Base-by-base conservation (phyloP, 1,140 invertebrate species). In the Nymphalis io region DNA sequence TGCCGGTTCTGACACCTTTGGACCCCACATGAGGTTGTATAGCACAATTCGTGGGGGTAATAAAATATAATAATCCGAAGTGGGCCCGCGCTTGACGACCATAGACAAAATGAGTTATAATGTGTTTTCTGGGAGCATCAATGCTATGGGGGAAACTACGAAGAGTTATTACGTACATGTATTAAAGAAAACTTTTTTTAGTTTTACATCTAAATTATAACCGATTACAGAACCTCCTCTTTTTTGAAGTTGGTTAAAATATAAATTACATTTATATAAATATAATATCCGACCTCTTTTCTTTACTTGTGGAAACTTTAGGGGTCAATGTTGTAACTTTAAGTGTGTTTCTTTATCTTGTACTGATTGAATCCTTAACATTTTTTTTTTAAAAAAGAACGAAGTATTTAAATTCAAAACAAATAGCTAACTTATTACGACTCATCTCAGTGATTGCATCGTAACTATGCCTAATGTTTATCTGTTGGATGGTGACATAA, bases 1-100 rank as follows among this genome's bases (percentile, higher is more conserved):
- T 82, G 88, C 81, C 78, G 81, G 75, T 79, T 73, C 87, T 84
- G 83, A 90, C 88, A 90, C 88, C 88, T 90, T 87, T 77, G 81
- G 87, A 89, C 88, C 88, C 82, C 88, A 90, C 88, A 90, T 73
- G 83, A 78, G 80, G 80, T 76, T 80, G 75, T 76, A 53, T 53
- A 78, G 74, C 65, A 82, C 83, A 83, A 88, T 88, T 90, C 88
- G 86, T 84, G 85, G 82, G 44, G 78, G 81, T 83, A 88, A 88
- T 87, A 88, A 87, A 88, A 82, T 83, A 85, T 87, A 87, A 89
- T 89, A 87, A 84, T 80, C 73, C 74, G 53, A 44, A 44, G 72
- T 71, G 48, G 51, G 39, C 51, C 61, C 48, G 75, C 66, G 72
- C 60, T 71, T 70, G 68, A 70, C 58, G 68, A 71, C 69, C 60